phyloP scores from a whole-genome alignment of 2,888 invertebrate species.

The Eucriotettix oculatus region DNA sequence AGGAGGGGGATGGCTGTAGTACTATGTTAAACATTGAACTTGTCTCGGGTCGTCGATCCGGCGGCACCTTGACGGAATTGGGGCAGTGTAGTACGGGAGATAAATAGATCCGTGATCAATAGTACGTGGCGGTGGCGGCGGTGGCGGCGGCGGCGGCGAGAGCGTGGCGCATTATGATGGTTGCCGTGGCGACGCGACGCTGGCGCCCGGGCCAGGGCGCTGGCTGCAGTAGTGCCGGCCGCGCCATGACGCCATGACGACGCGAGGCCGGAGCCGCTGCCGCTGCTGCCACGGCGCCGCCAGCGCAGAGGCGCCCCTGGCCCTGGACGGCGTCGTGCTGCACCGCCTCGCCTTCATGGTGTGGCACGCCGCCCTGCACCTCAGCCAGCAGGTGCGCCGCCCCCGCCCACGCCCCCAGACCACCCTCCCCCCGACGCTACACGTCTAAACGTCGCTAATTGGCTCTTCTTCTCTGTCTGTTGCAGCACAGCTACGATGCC shows the following conservation, averaged over 20 bases:
- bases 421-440: not conserved
- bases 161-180: not conserved
- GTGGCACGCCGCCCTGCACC: constrained; percentile 56
- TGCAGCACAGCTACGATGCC: constrained; percentile 32
- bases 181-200: not conserved
- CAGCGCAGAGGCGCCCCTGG: constrained; percentile 22
- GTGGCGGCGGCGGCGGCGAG: not conserved
- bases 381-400: constrained; percentile 26
- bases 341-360: constrained; percentile 57
- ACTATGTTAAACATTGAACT: too few species aligned
- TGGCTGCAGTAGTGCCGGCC: not conserved
- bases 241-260: not conserved
- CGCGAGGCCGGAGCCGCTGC: not conserved
- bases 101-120: not conserved
- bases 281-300: constrained; percentile 11
- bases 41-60: too few species aligned
- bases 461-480: constrained; percentile 19
- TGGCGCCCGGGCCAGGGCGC: not conserved
- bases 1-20: too few species aligned
- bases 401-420: not conserved
- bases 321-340: constrained; percentile 37
- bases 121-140: not conserved
- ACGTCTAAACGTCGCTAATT: not conserved
- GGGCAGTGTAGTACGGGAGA: too few species aligned
- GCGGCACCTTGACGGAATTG: too few species aligned